Evolutionary conservation across 1,140 invertebrate species (phyloP).

Genomic region (Phenacoccus solenopsis): DNA sequence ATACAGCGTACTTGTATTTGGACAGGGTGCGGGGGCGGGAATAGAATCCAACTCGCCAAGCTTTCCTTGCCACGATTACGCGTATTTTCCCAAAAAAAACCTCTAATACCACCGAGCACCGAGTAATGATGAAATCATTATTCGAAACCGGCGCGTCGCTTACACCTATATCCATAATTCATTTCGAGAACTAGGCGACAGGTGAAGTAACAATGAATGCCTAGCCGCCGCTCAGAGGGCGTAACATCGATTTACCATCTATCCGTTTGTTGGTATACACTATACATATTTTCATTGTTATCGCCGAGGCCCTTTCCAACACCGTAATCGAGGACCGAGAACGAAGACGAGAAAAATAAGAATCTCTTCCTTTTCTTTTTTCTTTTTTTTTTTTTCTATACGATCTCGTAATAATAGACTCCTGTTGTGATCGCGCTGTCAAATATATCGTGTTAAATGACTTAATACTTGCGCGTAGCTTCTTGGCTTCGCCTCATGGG

Average conservation of each 20-base stretch:
- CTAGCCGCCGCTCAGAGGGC: not conserved
- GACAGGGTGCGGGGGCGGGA: no score
- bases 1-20: not conserved
- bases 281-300: not conserved
- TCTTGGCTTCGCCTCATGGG: slow-evolving; percentile 14
- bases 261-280: not conserved
- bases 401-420: not conserved
- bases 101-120: no score
- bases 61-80: no score
- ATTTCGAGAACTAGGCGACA: not conserved
- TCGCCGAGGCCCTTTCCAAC: not conserved
- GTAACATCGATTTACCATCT: not conserved
- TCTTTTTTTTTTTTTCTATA: no score
- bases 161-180: not conserved
- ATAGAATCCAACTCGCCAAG: no score
- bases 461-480: slow-evolving; percentile 11
- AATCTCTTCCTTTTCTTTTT: no score
- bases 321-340: not conserved
- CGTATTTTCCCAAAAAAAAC: no score
- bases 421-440: slow-evolving; percentile 11
- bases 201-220: slow-evolving; percentile 11
- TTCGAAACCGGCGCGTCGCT: no score
- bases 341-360: not conserved
- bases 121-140: no score
- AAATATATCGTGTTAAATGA: slow-evolving; percentile 17